phyloP scores from a whole-genome alignment of 2,797 vertebrate species.

The Xiphorhynchus erythropygius region DNA sequence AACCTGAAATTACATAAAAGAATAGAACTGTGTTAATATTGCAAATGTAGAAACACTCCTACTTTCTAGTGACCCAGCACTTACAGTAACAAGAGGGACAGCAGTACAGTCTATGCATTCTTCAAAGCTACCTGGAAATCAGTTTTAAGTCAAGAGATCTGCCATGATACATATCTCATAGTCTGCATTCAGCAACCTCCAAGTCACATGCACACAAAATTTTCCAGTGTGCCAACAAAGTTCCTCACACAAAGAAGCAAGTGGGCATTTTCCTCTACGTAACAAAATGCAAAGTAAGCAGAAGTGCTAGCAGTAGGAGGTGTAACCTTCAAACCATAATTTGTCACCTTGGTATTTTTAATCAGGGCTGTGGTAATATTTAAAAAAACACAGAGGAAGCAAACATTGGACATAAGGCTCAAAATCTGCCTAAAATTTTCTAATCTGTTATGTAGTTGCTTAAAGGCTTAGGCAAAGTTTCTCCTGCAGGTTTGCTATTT shows the following conservation, averaged over 20 bases:
- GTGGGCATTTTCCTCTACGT: rapidly evolving
- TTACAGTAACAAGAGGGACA: background rate
- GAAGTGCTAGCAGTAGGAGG: background rate
- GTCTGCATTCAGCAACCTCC: background rate
- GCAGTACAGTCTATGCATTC: rapidly evolving
- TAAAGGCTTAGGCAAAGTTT: background rate
- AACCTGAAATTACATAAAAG: background rate
- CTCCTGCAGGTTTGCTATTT: background rate
- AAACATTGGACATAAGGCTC: background rate
- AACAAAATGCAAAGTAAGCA: background rate
- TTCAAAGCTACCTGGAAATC: background rate
- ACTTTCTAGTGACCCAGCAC: background rate
- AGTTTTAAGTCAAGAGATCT: background rate
- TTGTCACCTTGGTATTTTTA: background rate
- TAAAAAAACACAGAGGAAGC: background rate
- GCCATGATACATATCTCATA: background rate
- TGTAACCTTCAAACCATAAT: background rate
- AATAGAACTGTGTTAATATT: background rate
- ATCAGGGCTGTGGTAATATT: background rate
- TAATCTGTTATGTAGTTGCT: background rate
- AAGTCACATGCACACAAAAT: background rate
- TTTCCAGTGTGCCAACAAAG: background rate
- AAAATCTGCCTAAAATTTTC: background rate
- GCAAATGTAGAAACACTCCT: background rate
- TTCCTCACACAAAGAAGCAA: background rate